A percentile compares a stretch with the other conserved stretches of the same genome.
phyloP scores from a whole-genome alignment of 1,140 invertebrate genomes.

The Epicauta chinensis region DNA sequence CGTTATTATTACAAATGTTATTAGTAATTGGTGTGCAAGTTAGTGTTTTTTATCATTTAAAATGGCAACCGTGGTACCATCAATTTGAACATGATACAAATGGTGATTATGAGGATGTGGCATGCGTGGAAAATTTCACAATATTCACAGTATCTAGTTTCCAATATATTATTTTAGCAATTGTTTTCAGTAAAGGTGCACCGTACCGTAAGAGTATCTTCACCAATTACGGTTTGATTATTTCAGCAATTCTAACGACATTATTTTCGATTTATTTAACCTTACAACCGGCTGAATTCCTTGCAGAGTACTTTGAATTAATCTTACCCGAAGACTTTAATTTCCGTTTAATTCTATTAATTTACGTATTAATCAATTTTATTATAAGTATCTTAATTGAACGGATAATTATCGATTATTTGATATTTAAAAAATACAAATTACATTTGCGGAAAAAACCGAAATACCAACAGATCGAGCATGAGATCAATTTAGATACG shows the following conservation, averaged over 20 bases:
- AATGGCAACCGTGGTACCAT: constrained; percentile 65
- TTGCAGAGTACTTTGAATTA: constrained; percentile 57
- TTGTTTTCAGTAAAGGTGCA: constrained; percentile 85
- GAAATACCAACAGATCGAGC: constrained; percentile 55
- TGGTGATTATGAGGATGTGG: constrained; percentile 46
- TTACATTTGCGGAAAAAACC: constrained; percentile 51
- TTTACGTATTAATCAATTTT: constrained; percentile 55
- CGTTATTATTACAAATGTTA: constrained; percentile 65
- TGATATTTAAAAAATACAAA: constrained; percentile 51
- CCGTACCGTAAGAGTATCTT: constrained; percentile 82
- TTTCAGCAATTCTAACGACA: constrained; percentile 58
- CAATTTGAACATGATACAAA: constrained; percentile 46
- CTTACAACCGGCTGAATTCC: constrained; percentile 58
- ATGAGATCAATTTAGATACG: constrained; percentile 47
- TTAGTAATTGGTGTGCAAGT: constrained; percentile 64
- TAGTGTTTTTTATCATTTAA: constrained; percentile 56
- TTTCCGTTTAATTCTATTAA: constrained; percentile 57
- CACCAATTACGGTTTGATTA: constrained; percentile 66
- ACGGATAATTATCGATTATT: constrained; percentile 53
- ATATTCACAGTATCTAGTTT: constrained; percentile 86
- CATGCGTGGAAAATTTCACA: constrained; percentile 74
- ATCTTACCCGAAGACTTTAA: constrained; percentile 56
- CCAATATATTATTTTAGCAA: constrained; percentile 87
- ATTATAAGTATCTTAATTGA: constrained; percentile 56
- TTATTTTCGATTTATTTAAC: constrained; percentile 63